phyloP scores from a whole-genome alignment of 1,140 invertebrate species.

The Pseudomyrmex gracilis region DNA sequence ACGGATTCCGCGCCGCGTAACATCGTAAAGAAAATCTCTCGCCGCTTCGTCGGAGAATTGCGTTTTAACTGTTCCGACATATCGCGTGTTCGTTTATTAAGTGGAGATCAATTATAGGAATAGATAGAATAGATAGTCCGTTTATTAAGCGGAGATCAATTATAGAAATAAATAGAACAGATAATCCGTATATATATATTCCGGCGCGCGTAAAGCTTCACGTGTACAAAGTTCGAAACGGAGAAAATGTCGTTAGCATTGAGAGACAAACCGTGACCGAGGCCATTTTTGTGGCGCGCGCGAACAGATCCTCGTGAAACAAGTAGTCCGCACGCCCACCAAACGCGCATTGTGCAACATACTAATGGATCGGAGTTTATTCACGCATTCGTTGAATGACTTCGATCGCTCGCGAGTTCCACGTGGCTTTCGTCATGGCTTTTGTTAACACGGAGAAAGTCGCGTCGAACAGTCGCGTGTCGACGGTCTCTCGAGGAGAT shows the following conservation, averaged over 20 bases:
- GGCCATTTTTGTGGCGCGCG: constrained; percentile 22
- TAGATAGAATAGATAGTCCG: background rate
- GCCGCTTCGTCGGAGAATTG: background rate
- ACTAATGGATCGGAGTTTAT: constrained; percentile 44
- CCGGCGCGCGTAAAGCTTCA: background rate
- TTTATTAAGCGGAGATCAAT: background rate
- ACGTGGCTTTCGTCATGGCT: constrained; percentile 42
- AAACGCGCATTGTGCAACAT: constrained; percentile 22
- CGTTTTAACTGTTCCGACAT: background rate
- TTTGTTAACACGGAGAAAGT: constrained; percentile 52
- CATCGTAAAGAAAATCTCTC: background rate
- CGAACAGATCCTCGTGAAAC: constrained; percentile 37
- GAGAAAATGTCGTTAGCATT: constrained; percentile 7
- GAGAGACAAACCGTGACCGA: constrained; percentile 33
- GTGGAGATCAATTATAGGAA: background rate
- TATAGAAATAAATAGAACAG: background rate
- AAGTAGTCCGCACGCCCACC: constrained; percentile 45
- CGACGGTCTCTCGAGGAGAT: background rate
- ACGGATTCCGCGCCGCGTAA: background rate
- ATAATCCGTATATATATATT: background rate
- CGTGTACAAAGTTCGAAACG: constrained; percentile 25
- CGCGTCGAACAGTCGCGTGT: constrained; percentile 13
- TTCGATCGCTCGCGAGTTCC: constrained; percentile 39
- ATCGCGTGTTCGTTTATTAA: background rate
- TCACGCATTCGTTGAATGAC: constrained; percentile 38